Base-by-base conservation (phyloP, 2,113 vertebrate genomes). In the Lynx canadensis region DNA sequence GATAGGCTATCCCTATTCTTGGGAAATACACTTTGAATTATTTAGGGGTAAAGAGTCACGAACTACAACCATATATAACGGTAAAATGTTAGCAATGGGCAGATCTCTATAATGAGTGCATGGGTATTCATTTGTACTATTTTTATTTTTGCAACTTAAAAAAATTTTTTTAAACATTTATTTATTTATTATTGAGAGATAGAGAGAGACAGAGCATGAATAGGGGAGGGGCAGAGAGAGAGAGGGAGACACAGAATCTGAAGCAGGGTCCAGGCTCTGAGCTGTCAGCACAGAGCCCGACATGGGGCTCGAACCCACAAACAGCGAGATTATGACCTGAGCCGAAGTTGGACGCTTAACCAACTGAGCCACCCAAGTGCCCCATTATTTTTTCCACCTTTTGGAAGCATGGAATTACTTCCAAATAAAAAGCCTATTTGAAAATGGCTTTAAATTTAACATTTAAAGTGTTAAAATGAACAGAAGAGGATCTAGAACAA, bases 401-500 rank as follows among this genome's bases (percentile, higher is more conserved):
- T 80, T 84, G 8, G 55, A 57, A 82, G 38, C n/a, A 92, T 93
- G n/a, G 95, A 95, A 60, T 95, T 88, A 91, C 91, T 97, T 89
- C 31, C 33, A 80, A 83, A 31, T 36, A 89, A 86, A 76, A 90
- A 63, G 13, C 81, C 55, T 41, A 55, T 82, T 48, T 63, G 55
- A 90, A 88, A 88, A 48, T 80, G 41, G 13, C 9, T 41, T 41
- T 41, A 41, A 41, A 41, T 41, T 45, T 45, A 45, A 45, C 45
- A 45, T 88, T 11, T 27, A 55, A 55, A 92, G 38, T 10, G 5
- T 83, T 89, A 94, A 88, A 94, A 94, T 29, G 19, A 81, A 50
- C 6, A 66, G 31, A 90, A 80, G 21, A 88, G 4, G n/a, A 36
- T 48, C 25, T 71, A 65, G 91, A 88, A 45, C 21, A 63, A 84